Evolutionary conservation across 1,140 invertebrate species (phyloP).

Genomic region (Zaprionus vittiger): DNA sequence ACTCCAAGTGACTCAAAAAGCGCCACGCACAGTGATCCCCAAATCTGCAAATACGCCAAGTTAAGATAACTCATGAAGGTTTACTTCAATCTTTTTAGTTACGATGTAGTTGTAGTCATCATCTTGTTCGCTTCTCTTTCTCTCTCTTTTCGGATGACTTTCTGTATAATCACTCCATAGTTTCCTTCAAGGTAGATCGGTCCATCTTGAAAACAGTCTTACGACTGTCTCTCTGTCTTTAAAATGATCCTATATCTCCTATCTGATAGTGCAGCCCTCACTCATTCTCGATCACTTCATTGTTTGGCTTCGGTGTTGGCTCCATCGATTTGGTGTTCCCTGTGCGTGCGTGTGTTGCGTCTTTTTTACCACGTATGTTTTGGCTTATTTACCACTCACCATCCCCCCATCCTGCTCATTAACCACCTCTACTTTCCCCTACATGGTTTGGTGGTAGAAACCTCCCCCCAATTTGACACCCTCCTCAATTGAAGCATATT

Average conservation of each 20-base stretch:
- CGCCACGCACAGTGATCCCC: not conserved
- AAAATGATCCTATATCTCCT: not conserved
- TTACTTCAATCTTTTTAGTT: not conserved
- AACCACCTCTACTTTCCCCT: not conserved
- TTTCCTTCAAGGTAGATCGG: too few relatives aligned
- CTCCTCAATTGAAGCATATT: slow-evolving; percentile 7
- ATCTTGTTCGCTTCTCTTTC: too few relatives aligned
- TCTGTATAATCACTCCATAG: too few relatives aligned
- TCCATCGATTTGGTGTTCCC: slow-evolving; percentile 40
- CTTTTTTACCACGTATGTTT: slow-evolving; percentile 33
- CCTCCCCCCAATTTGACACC: not conserved
- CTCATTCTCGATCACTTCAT: slow-evolving; percentile 6
- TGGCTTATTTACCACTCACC: not conserved
- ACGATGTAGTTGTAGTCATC: too few relatives aligned
- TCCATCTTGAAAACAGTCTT: too few relatives aligned
- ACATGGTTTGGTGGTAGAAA: not conserved
- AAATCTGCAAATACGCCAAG: not conserved
- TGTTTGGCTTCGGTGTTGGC: not conserved
- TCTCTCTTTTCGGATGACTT: too few relatives aligned
- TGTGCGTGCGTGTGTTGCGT: slow-evolving; percentile 48
- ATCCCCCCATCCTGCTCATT: not conserved
- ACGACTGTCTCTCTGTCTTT: too few relatives aligned
- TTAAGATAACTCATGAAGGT: not conserved
- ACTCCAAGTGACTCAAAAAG: not conserved
- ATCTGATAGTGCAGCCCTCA: not conserved